Percentiles rank a stretch among this genome's conserved stretches.
phyloP scores from a whole-genome alignment of 2,888 invertebrate genomes.

The Prenolepis imparis region DNA sequence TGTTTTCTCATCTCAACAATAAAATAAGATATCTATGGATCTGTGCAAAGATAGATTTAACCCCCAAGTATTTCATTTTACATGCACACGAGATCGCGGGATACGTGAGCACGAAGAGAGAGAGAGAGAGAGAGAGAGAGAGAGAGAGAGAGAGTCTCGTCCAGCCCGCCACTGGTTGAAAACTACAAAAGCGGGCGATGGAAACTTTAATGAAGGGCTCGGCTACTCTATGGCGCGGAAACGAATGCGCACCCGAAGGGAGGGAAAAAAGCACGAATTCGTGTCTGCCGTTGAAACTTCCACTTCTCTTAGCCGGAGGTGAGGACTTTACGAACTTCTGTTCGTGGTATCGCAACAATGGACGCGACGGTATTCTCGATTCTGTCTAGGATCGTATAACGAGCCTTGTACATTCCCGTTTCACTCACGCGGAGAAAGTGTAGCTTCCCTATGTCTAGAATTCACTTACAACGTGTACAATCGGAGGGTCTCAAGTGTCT shows the following conservation, averaged over 20 bases:
- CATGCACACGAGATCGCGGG: slow-evolving; percentile 48
- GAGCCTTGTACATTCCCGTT: not conserved
- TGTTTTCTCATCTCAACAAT: not conserved
- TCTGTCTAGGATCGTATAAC: slow-evolving; percentile 20
- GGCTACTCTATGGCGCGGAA: slow-evolving; percentile 40
- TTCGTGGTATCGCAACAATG: slow-evolving; percentile 41
- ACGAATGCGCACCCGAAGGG: slow-evolving; percentile 28
- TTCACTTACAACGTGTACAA: slow-evolving; percentile 32
- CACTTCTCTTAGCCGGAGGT: slow-evolving; percentile 56
- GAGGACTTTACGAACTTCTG: slow-evolving; percentile 65
- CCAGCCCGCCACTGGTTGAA: slow-evolving; percentile 61
- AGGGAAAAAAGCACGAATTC: slow-evolving; percentile 60
- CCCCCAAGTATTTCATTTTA: slow-evolving; percentile 1
- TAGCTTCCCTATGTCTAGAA: not conserved
- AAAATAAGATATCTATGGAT: not conserved
- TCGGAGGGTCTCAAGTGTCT: not conserved
- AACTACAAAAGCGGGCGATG: slow-evolving; percentile 74
- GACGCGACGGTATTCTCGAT: slow-evolving; percentile 39
- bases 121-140: too few species aligned
- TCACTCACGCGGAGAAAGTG: not conserved
- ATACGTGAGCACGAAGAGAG: slow-evolving; percentile 44
- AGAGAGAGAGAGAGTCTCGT: slow-evolving; percentile 1
- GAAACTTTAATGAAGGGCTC: slow-evolving; percentile 78
- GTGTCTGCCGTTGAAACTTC: slow-evolving; percentile 70
- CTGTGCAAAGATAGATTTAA: not conserved